Evolutionary conservation across 2,113 vertebrate genomes (phyloP).

Genomic region (Takifugu flavidus): DNA sequence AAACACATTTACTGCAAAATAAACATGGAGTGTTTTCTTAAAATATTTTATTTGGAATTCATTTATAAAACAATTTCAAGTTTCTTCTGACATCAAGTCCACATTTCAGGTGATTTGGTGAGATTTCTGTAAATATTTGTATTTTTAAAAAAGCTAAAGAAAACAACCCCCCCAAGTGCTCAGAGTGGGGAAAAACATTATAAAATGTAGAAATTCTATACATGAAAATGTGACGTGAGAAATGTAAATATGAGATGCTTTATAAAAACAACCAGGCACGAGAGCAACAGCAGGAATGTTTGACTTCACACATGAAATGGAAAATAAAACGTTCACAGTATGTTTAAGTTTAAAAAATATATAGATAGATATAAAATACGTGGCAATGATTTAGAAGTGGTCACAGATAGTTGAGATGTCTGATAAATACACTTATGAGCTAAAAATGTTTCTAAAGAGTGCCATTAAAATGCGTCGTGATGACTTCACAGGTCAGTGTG

Average conservation of each 20-base stretch:
- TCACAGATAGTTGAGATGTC: constrained; percentile 24
- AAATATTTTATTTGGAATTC: constrained; percentile 45
- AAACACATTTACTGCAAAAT: neutral
- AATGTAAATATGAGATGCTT: constrained; percentile 16
- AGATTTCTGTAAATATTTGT: neutral
- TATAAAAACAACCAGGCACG: neutral
- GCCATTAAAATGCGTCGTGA: constrained; percentile 9
- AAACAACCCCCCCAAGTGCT: constrained; percentile 28
- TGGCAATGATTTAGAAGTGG: neutral
- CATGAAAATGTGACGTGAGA: constrained; percentile 18
- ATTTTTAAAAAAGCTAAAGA: neutral
- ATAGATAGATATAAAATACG: neutral
- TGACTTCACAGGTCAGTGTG: constrained; percentile 34
- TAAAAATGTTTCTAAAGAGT: constrained; percentile 36
- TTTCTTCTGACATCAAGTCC: neutral
- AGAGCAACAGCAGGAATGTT: neutral
- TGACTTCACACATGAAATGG: no score
- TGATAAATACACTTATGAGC: constrained; percentile 37
- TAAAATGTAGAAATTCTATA: neutral
- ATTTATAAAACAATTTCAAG: constrained; percentile 30
- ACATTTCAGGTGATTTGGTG: neutral
- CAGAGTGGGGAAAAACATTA: constrained; percentile 40
- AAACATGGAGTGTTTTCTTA: constrained; percentile 20
- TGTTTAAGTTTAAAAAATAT: constrained; percentile 25
- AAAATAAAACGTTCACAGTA: constrained; percentile 29